A percentile compares a stretch with the other conserved stretches of the same genome.
Evolutionary conservation across 1,140 invertebrate genomes (phyloP).

Genomic region (Rhynchophorus ferrugineus): DNA sequence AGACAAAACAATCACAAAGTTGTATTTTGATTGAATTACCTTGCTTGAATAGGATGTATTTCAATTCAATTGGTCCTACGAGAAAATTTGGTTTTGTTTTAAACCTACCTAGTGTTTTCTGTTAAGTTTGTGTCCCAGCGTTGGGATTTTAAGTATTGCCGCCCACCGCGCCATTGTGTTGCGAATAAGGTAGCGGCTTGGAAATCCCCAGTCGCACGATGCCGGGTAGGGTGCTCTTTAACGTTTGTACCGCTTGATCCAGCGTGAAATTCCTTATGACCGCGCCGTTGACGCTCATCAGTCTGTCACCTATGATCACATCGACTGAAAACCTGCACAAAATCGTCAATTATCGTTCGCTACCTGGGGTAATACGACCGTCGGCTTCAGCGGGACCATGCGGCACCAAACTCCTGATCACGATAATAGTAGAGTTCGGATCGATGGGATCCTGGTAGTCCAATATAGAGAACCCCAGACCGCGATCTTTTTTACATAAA

Average conservation of each 20-base stretch:
- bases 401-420: conserved; percentile 86
- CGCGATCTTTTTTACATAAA: conserved; percentile 80
- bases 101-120: too few relatives aligned
- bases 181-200: conserved; percentile 61
- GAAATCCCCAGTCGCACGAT: conserved; percentile 76
- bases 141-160: conserved; percentile 15
- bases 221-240: conserved; percentile 79
- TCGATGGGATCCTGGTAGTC: conserved; percentile 91
- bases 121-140: not conserved
- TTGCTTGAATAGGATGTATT: not conserved
- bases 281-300: conserved; percentile 54
- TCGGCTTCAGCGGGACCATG: conserved; percentile 84
- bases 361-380: conserved; percentile 84
- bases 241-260: conserved; percentile 82
- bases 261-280: conserved; percentile 81
- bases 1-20: not conserved
- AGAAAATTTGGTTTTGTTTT: too few relatives aligned
- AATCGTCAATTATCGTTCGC: conserved; percentile 44
- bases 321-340: too few relatives aligned
- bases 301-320: conserved; percentile 58
- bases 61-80: too few relatives aligned
- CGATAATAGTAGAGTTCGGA: conserved; percentile 83
- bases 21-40: not conserved
- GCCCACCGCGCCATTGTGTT: conserved; percentile 23
- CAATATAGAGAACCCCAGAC: conserved; percentile 89